phyloP scores from a whole-genome alignment of 1,140 invertebrate species.

The Drosophila willistoni region DNA sequence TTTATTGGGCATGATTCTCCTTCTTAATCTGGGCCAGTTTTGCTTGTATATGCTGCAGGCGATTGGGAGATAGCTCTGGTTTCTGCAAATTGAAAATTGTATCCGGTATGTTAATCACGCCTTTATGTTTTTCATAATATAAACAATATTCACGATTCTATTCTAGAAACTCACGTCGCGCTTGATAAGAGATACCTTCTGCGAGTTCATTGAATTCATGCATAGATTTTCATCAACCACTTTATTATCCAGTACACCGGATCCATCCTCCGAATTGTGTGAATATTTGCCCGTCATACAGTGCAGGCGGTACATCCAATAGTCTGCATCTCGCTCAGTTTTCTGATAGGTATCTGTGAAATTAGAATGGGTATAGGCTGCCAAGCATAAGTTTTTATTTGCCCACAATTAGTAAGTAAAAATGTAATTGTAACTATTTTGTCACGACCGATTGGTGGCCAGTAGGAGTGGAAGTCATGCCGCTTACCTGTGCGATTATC shows the following conservation, averaged over 20 bases:
- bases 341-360: conserved; percentile 76
- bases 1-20: conserved; percentile 73
- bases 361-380: conserved; percentile 74
- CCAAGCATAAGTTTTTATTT: conserved; percentile 32
- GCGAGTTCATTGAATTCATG: conserved; percentile 74
- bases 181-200: conserved; percentile 74
- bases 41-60: conserved; percentile 78
- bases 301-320: conserved; percentile 80
- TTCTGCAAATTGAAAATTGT: conserved; percentile 52
- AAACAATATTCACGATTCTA: neutral
- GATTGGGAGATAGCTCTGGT: conserved; percentile 78
- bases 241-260: conserved; percentile 76
- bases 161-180: conserved; percentile 60
- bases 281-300: conserved; percentile 50
- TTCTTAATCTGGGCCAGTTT: conserved; percentile 81
- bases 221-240: conserved; percentile 80
- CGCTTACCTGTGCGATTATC: conserved; percentile 66
- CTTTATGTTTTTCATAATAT: neutral
- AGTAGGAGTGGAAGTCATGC: neutral
- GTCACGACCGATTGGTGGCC: neutral
- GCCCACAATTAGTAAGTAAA: conserved; percentile 42
- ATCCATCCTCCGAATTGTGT: conserved; percentile 55
- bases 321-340: conserved; percentile 66
- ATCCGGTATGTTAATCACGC: neutral
- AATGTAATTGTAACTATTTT: neutral